Evolutionary conservation across 2,113 vertebrate species (phyloP).

Genomic region (Zootoca vivipara): DNA sequence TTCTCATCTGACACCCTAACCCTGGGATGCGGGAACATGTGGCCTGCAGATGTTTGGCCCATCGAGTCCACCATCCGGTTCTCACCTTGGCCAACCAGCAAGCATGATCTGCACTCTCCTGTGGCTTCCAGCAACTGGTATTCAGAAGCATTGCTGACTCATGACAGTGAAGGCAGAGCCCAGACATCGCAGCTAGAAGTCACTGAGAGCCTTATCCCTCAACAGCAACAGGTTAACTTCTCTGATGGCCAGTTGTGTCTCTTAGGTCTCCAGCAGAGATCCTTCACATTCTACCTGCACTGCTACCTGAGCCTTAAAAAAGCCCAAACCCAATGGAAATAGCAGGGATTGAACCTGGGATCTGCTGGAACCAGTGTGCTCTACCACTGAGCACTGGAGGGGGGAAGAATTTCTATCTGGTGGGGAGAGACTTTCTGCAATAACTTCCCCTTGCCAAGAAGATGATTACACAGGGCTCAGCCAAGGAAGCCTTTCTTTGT

Average conservation of each 20-base stretch:
- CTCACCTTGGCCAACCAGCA: too few species aligned
- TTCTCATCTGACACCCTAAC: not conserved
- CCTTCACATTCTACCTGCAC: not conserved
- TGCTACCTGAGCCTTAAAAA: not conserved
- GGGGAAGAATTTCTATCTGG: not conserved
- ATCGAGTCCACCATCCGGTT: too few species aligned
- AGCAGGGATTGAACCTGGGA: not conserved
- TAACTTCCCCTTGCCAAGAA: not conserved
- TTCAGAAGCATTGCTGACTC: not conserved
- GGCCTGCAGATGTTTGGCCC: too few species aligned
- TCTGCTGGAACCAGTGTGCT: not conserved
- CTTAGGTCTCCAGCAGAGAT: not conserved
- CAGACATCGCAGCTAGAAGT: too few species aligned
- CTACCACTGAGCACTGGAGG: not conserved
- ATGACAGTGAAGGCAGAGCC: not conserved
- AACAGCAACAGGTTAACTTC: not conserved
- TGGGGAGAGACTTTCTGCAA: not conserved
- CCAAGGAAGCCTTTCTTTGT: not conserved
- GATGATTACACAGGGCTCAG: not conserved
- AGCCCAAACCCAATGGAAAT: not conserved
- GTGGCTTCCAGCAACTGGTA: too few species aligned
- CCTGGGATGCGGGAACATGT: too few species aligned
- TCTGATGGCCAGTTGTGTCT: not conserved
- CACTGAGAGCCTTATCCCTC: too few species aligned
- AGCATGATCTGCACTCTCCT: too few species aligned